Conservation (phyloP, 2,113 vertebrate species). For the Ceuthmochares aereus region DNA sequence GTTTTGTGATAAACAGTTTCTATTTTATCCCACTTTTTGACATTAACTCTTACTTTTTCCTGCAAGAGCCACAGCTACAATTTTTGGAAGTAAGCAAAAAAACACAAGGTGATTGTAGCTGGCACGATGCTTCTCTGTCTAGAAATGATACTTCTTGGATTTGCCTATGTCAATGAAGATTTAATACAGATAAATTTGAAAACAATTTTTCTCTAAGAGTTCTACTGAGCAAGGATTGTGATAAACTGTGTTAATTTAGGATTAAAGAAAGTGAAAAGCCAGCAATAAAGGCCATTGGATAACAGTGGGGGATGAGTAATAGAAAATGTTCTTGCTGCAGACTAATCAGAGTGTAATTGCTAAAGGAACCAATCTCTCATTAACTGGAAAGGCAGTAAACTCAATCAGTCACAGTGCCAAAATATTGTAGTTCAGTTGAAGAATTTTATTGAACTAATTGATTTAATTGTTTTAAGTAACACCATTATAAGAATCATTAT, state of each 20-base stretch:
- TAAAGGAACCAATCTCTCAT: slow-evolving; percentile 7
- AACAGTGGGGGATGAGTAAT: slow-evolving; percentile 32
- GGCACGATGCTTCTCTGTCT: background rate
- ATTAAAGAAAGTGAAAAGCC: slow-evolving; percentile 21
- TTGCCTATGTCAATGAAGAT: background rate
- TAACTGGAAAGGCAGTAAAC: slow-evolving; percentile 48
- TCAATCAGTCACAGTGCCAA: slow-evolving; percentile 16
- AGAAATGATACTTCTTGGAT: background rate
- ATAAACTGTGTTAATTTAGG: slow-evolving; percentile 30
- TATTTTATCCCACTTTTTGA: background rate
- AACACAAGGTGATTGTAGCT: background rate
- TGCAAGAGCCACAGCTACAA: background rate
- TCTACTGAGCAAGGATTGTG: background rate
- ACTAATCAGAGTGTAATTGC: slow-evolving; percentile 39
- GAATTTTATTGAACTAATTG: slow-evolving; percentile 49
- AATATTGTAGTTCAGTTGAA: slow-evolving; percentile 39
- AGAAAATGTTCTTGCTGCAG: slow-evolving; percentile 34
- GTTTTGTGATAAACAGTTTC: background rate
- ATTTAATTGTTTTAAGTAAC: slow-evolving; percentile 46
- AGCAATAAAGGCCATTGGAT: background rate
- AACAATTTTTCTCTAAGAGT: background rate
- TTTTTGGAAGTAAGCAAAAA: background rate
- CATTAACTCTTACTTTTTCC: background rate
- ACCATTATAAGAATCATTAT: background rate
- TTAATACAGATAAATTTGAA: background rate